Evolutionary conservation across 2,888 invertebrate genomes (phyloP), one percentile per base, ranked within the genome.

Genomic region (Drosophila cyrtoloma): DNA sequence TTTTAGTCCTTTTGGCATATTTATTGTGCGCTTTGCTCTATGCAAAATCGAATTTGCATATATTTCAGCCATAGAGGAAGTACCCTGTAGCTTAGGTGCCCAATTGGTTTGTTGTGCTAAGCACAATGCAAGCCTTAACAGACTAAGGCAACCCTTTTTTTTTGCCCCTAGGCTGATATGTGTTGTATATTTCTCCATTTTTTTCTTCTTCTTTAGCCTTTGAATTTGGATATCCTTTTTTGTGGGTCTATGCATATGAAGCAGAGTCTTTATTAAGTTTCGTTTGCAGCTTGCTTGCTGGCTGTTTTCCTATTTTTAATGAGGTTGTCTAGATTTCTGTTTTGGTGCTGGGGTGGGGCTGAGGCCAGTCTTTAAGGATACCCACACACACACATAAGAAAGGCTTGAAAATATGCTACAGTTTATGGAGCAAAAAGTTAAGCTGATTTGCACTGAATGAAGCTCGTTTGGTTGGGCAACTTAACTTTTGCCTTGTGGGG

Each of bases 391-490:
- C 16, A 33, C 53, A 50, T 30, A 37, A 58, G 69, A 51, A 72
- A 55, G 78, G 64, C 63, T 75, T 79, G 59, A 58, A 69, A 84
- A 79, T 81, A 79, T 84, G 79, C 70, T 80, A 75, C 70, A 82
- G 79, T 77, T 86, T 83, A 81, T 72, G 67, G 77, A 67, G 61
- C 56, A 88, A 81, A 85, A 88, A 86, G 79, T 86, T 86, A 85
- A 85, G 84, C 88, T 86, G 84, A 88, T 85, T 85, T 83, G 64
- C 75, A 63, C 35, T 74, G 78, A 71, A 70, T 73, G 78, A 82
- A 79, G 75, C 80, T 82, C 63, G 68, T 73, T 68, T 84, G 67
- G 65, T 76, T 76, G 73, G 82, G 68, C 69, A 88, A 84, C 88
- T 79, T 88, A 85, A 85, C 84, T 85, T 85, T 81, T 85, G 86